phyloP scores from a whole-genome alignment of 2,797 vertebrate genomes.

The Vultur gryphus region DNA sequence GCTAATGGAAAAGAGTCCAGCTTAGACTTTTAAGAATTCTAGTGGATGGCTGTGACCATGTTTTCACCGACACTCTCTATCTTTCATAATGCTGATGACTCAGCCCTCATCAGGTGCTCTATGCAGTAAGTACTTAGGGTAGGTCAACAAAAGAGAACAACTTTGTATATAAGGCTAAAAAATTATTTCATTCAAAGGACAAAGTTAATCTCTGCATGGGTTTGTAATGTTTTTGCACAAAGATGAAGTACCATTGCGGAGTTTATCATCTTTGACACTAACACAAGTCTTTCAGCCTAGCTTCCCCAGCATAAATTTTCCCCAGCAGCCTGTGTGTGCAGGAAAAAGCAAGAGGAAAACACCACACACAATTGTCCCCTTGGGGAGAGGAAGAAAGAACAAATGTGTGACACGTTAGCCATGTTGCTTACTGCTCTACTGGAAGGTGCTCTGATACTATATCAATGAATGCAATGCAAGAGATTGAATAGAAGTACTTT shows the following conservation, averaged over 20 bases:
- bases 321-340: not conserved
- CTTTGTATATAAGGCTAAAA: not conserved
- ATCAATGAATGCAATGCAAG: not conserved
- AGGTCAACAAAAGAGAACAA: not conserved
- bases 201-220: not conserved
- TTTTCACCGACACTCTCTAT: not conserved
- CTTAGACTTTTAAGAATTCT: not conserved
- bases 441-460: not conserved
- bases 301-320: not conserved
- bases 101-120: not conserved
- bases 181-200: not conserved
- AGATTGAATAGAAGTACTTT: not conserved
- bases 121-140: not conserved
- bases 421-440: not conserved
- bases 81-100: not conserved
- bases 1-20: not conserved
- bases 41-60: not conserved
- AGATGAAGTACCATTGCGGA: not conserved
- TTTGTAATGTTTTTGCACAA: not conserved
- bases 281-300: not conserved
- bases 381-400: not conserved
- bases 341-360: not conserved
- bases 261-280: not conserved
- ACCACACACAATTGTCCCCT: not conserved
- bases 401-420: rapidly evolving